phyloP scores from a whole-genome alignment of 2,888 invertebrate genomes.

The Oxyteleia sp. region DNA sequence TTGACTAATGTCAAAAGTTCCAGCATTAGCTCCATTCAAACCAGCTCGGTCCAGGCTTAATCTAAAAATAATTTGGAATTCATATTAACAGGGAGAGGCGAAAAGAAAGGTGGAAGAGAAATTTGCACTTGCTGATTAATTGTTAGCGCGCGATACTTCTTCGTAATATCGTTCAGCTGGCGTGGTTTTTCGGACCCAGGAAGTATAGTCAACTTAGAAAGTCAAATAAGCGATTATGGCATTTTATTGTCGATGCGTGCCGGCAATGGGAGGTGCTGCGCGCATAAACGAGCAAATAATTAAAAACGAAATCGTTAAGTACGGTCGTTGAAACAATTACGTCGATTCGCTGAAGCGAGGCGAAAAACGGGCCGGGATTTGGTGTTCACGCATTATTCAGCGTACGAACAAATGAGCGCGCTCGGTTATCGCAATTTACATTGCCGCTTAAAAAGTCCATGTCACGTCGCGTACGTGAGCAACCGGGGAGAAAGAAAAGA shows the following conservation, averaged over 20 bases:
- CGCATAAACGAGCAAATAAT: constrained; percentile 49
- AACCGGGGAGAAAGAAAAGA: constrained; percentile 43
- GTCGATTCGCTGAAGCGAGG: constrained; percentile 23
- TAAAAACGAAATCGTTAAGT: constrained; percentile 53
- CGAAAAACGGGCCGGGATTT: constrained; percentile 20
- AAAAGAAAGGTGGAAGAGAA: neutral
- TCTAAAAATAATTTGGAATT: constrained; percentile 43
- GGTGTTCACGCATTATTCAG: constrained; percentile 40
- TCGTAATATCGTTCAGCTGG: too few species aligned
- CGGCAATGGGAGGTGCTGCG: constrained; percentile 41
- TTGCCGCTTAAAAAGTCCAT: constrained; percentile 49
- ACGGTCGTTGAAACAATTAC: constrained; percentile 25
- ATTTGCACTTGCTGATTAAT: constrained; percentile 42
- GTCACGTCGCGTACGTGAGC: constrained; percentile 71
- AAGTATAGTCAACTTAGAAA: constrained; percentile 54
- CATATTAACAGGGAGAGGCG: neutral
- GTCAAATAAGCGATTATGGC: constrained; percentile 65
- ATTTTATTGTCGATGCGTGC: constrained; percentile 66
- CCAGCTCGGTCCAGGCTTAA: constrained; percentile 21
- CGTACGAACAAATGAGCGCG: constrained; percentile 16
- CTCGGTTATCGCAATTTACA: constrained; percentile 47
- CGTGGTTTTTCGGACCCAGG: constrained; percentile 43
- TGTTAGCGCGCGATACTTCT: constrained; percentile 4
- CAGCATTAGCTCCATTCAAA: constrained; percentile 43
- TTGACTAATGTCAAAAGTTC: constrained; percentile 55